Percentiles rank a stretch among this genome's conserved stretches.
These are phyloP conservation scores for Meta bourneti DNA, from an alignment of 2,888 invertebrate species.

Conservation along the genomic window DNA sequence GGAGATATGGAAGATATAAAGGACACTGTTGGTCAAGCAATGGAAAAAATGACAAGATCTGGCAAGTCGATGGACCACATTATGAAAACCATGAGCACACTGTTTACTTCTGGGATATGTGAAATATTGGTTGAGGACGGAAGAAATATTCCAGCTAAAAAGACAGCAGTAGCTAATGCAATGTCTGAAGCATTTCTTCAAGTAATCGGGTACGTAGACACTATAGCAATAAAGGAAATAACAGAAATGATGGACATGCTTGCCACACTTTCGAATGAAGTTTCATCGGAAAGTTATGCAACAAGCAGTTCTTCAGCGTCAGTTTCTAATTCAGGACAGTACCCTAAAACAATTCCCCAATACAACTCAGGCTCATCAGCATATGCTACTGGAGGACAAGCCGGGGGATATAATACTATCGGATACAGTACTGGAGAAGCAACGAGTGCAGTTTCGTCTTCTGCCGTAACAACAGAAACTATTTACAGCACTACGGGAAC, in stretches of 20 bases:
- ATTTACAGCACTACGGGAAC: not conserved
- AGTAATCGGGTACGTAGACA: not conserved
- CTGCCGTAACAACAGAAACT: not conserved
- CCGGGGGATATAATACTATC: not conserved
- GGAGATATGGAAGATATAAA: not conserved
- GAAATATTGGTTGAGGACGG: not conserved
- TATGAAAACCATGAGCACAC: not conserved
- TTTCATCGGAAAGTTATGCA: not conserved
- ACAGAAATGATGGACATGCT: not conserved
- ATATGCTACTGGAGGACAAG: not conserved
- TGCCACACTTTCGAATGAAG: not conserved
- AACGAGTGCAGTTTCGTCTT: not conserved
- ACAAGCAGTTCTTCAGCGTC: not conserved
- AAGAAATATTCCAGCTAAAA: not conserved
- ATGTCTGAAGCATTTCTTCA: not conserved
- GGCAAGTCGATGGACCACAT: not conserved
- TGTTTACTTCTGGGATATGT: not conserved
- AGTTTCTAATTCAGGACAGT: not conserved
- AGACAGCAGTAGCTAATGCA: not conserved
- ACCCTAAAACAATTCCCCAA: no score
- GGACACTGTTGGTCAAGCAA: not conserved
- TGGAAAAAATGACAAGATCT: not conserved
- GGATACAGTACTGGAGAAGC: not conserved
- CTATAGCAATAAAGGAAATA: not conserved
- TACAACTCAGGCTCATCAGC: no score